A percentile compares a stretch with the other conserved stretches of the same genome.
Conservation (phyloP, 2,113 vertebrate genomes). For the Gulo gulo region DNA sequence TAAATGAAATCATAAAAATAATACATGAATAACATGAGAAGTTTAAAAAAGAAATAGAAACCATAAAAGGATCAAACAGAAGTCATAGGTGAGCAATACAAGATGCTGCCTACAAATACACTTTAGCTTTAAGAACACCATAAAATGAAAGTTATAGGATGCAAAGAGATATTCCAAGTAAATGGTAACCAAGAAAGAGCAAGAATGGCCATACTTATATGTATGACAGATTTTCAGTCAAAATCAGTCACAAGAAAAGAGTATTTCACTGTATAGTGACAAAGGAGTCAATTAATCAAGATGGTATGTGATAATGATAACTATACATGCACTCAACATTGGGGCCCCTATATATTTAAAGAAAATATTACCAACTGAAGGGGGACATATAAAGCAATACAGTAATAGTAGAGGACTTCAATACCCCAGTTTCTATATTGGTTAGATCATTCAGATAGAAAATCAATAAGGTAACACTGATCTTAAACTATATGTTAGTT, state of each 20-base stretch:
- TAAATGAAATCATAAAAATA: neutral
- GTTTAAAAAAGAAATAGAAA: neutral
- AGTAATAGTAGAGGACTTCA: neutral
- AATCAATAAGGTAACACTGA: neutral
- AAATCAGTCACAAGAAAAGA: neutral
- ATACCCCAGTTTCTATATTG: neutral
- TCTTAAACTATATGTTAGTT: neutral
- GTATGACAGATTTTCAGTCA: neutral
- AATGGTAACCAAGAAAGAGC: neutral
- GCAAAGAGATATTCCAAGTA: neutral
- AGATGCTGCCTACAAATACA: neutral
- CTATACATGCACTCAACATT: neutral
- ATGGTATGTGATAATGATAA: neutral
- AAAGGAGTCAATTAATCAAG: neutral
- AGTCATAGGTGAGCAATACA: neutral
- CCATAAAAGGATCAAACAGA: neutral
- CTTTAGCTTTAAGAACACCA: neutral
- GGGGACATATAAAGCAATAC: neutral
- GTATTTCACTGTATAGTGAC: neutral
- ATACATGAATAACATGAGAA: neutral
- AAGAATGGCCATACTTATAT: neutral
- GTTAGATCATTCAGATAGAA: neutral
- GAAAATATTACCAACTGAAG: neutral
- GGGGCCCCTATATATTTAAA: neutral
- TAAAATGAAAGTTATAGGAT: neutral